Conservation (phyloP, 2,797 vertebrate species). For the Channa striata region DNA sequence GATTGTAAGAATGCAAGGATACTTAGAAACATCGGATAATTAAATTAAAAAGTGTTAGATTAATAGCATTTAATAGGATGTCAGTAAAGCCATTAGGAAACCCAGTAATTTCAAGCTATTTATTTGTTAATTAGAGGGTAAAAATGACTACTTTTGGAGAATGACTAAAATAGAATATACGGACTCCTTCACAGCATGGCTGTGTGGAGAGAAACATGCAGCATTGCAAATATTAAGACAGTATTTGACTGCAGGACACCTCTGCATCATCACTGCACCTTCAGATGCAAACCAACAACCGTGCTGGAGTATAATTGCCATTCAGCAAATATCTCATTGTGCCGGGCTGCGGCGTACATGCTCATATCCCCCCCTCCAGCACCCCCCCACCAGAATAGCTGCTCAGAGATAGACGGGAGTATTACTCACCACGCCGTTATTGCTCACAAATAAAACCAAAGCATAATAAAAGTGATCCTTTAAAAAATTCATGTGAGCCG, state of each 20-base stretch:
- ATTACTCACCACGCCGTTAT: conserved; percentile 60
- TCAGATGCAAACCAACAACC: conserved; percentile 43
- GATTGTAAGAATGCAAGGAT: no score
- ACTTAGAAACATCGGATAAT: no score
- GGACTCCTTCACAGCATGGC: not conserved
- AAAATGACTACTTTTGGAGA: not conserved
- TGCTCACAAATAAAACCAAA: conserved; percentile 71
- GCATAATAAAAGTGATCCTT: conserved; percentile 70
- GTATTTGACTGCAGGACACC: conserved; percentile 32
- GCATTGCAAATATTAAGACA: conserved; percentile 10
- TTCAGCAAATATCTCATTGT: conserved; percentile 53
- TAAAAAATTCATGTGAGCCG: conserved; percentile 69
- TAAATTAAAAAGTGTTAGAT: not conserved
- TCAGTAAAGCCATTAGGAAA: no score
- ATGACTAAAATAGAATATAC: not conserved
- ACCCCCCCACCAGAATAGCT: conserved; percentile 36
- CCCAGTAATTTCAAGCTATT: not conserved
- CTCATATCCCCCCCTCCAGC: conserved; percentile 54
- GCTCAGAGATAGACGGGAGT: conserved; percentile 27
- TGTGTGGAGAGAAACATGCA: not conserved
- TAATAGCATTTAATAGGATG: not conserved
- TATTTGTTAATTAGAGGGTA: not conserved
- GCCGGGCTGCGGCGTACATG: conserved; percentile 14
- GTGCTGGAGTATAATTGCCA: conserved; percentile 46
- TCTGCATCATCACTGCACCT: conserved; percentile 25